Evolutionary conservation across 2,888 invertebrate genomes (phyloP).

Genomic region (Aphelenchoides bicaudatus): DNA sequence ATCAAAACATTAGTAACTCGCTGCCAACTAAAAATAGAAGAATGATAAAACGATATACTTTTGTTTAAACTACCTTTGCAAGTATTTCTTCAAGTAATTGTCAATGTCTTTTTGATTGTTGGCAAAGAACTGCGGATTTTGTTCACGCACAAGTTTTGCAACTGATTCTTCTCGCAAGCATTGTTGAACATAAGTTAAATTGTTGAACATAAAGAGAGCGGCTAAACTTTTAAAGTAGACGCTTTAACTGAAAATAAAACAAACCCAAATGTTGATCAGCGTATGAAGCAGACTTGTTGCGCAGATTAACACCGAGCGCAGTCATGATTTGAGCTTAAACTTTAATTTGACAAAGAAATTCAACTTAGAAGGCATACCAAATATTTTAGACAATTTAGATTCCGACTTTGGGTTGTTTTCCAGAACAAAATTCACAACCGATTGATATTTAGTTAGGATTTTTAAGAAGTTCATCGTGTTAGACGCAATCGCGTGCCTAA

Average conservation of each 20-base stretch:
- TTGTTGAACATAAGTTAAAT: slow-evolving; percentile 48
- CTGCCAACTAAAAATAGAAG: slow-evolving; percentile 38
- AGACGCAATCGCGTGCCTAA: slow-evolving; percentile 37
- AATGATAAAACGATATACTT: neutral
- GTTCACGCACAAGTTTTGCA: slow-evolving; percentile 16
- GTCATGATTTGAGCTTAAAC: slow-evolving; percentile 35
- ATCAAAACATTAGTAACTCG: slow-evolving; percentile 32
- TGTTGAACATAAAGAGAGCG: slow-evolving; percentile 46
- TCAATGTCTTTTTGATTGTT: slow-evolving; percentile 50
- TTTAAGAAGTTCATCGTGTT: slow-evolving; percentile 43
- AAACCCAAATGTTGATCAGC: slow-evolving; percentile 28
- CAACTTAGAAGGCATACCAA: slow-evolving; percentile 21
- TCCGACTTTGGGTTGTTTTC: slow-evolving; percentile 8
- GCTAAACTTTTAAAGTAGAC: slow-evolving; percentile 20
- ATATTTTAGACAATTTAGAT: slow-evolving; percentile 22
- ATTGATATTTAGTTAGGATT: slow-evolving; percentile 35
- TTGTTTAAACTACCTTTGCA: slow-evolving; percentile 28
- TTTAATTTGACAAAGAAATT: neutral
- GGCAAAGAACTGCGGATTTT: slow-evolving; percentile 31
- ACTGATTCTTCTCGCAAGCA: slow-evolving; percentile 24
- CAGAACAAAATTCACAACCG: slow-evolving; percentile 30
- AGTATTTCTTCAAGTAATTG: slow-evolving; percentile 43
- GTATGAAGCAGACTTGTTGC: slow-evolving; percentile 35
- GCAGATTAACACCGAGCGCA: slow-evolving; percentile 38
- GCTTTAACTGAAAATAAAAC: too few relatives aligned